A percentile compares a stretch with the other conserved stretches of the same genome.
Evolutionary conservation across 2,888 invertebrate genomes (phyloP).

Genomic region (Nemoura dubitans): DNA sequence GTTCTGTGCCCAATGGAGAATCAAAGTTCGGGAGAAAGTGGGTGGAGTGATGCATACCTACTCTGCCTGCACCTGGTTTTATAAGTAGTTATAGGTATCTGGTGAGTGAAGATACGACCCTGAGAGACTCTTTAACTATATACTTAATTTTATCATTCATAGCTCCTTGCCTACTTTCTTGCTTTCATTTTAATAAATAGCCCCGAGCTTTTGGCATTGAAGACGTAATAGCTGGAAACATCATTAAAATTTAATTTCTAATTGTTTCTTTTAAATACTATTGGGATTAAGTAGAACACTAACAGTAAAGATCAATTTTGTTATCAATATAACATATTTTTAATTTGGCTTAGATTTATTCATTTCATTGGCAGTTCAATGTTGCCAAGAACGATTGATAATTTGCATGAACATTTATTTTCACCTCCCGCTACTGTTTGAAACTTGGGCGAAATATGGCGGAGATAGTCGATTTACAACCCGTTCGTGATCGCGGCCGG

Average conservation of each 20-base stretch:
- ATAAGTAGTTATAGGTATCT: slow-evolving; percentile 12
- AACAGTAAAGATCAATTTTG: too few species aligned
- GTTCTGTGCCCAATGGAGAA: slow-evolving; percentile 33
- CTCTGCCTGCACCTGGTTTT: not conserved
- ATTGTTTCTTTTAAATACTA: too few species aligned
- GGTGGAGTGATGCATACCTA: slow-evolving; percentile 25
- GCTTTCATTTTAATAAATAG: not conserved
- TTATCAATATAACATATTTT: too few species aligned
- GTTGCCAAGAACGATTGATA: too few species aligned
- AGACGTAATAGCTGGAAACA: not conserved
- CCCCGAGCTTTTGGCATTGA: not conserved
- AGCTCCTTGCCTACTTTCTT: not conserved
- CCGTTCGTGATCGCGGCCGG: not conserved
- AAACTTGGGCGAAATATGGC: not conserved
- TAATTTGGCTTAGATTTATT: too few species aligned
- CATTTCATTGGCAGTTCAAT: too few species aligned
- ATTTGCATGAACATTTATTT: too few species aligned
- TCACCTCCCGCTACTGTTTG: not conserved
- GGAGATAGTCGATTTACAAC: not conserved
- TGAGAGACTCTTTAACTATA: not conserved
- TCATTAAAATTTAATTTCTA: not conserved
- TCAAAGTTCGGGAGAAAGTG: slow-evolving; percentile 35
- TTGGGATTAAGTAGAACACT: too few species aligned
- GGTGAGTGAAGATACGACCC: not conserved
- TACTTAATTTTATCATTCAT: too few species aligned